Conservation (phyloP, 2,113 vertebrate genomes). For the Cyanoramphus novaezelandiae region DNA sequence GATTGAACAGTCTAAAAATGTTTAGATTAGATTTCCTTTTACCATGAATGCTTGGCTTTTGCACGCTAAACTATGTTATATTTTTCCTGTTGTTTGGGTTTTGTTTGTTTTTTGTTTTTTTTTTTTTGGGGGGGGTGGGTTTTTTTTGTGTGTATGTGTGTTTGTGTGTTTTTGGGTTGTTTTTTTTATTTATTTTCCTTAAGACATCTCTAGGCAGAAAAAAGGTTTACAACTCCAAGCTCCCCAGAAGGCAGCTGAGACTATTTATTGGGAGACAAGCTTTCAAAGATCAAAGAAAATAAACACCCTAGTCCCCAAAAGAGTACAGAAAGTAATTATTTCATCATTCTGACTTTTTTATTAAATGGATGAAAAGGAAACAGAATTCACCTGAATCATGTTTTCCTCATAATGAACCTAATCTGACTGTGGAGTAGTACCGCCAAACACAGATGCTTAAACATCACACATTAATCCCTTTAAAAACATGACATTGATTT, state of each 20-base stretch:
- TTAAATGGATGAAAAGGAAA: background rate
- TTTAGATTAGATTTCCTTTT: background rate
- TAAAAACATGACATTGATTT: background rate
- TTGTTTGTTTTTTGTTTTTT: no score
- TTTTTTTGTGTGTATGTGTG: background rate
- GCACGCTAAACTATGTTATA: background rate
- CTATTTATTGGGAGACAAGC: background rate
- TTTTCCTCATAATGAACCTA: background rate
- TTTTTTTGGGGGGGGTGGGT: background rate
- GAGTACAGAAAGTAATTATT: background rate
- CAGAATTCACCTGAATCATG: background rate
- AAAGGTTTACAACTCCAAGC: background rate
- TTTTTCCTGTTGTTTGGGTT: background rate
- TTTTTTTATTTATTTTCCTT: background rate
- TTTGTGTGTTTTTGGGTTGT: background rate
- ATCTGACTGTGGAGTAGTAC: background rate
- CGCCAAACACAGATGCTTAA: background rate
- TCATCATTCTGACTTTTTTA: background rate
- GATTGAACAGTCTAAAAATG: background rate
- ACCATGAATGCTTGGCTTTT: background rate
- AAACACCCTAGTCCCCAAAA: background rate
- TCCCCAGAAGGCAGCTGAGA: background rate
- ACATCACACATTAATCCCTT: background rate
- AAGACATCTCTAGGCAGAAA: background rate
- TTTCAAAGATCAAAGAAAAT: background rate